Evolutionary conservation across 2,888 invertebrate genomes (phyloP), one percentile per base, ranked within the genome.

Genomic region (Eupithecia insigniata): DNA sequence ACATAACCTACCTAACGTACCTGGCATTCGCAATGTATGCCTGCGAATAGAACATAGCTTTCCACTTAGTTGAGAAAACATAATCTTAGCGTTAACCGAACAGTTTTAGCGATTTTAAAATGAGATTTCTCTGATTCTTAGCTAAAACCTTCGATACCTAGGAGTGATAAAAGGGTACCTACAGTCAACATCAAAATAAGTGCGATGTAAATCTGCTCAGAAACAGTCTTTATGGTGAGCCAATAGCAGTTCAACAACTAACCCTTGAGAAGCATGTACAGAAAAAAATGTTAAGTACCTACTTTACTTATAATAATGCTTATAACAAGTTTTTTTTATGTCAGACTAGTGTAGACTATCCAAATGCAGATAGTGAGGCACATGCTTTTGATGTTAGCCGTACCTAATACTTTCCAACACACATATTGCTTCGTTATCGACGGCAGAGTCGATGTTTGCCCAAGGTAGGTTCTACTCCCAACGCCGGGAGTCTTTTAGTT

Each of bases 401-500:
- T 60, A 30, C 30, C 55, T 55, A 26, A 2, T 60, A 70, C 34
- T 70, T 67, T 67, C 36, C 58, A 73, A 69, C 66, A 55, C 60
- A 71, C 71, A 74, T 71, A 71, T 26, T 36, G 70, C 30, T 74
- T 74, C 68, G 78, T 77, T 78, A 77, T 75, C 68, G 66, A 68
- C 14, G 39, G 65, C 55, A 62, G 60, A 66, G 43, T 67, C 74
- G 70, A 71, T 79, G 78, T 80, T 79, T 79, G 78, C 71, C 18
- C 26, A 76, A 73, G 32, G 32, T 34, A 8, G 26, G 28, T 30
- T 34, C n/a, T 65, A 72, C 76, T 62, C 74, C 30, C 30, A 34
- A 62, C 61, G 32, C 61, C 61, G 70, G 65, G 75, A 79, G 78
- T 76, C 81, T 80, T 79, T 80, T 78, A 78, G 83, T 82, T 83